Evolutionary conservation across 2,888 invertebrate species (phyloP).

Genomic region (Nematopogon swammerdamellus): DNA sequence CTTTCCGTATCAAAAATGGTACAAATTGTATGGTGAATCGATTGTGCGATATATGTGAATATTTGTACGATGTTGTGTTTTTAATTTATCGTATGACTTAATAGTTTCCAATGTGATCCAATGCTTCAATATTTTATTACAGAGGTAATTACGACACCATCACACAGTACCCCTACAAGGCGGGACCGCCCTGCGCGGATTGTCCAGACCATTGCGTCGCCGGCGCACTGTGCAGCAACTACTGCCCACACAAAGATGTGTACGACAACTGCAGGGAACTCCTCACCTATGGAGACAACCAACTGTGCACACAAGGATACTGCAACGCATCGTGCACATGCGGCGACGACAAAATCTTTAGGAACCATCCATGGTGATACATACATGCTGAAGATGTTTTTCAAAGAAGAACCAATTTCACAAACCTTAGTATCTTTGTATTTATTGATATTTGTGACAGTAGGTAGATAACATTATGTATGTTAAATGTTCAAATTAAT

Average conservation of each 20-base stretch:
- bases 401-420: no score
- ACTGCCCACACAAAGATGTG: slow-evolving; percentile 64
- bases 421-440: no score
- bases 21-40: no score
- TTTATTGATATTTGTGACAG: no score
- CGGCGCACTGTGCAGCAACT: slow-evolving; percentile 69
- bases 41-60: no score
- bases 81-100: no score
- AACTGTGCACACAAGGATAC: slow-evolving; percentile 42
- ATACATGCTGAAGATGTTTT: no score
- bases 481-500: no score
- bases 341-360: slow-evolving; percentile 43
- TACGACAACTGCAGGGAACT: slow-evolving; percentile 73
- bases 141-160: slow-evolving; percentile 67
- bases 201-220: slow-evolving; percentile 63
- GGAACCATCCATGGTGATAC: slow-evolving; percentile 20
- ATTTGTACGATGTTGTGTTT: no score
- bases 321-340: slow-evolving; percentile 77
- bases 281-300: slow-evolving; percentile 43
- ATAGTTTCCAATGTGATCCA: no score
- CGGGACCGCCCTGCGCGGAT: slow-evolving; percentile 61
- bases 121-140: slow-evolving; percentile 20
- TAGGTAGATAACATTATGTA: no score
- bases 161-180: slow-evolving; percentile 65
- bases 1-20: no score